phyloP scores from a whole-genome alignment of 2,113 vertebrate genomes.

The Malaclemys terrapin region DNA sequence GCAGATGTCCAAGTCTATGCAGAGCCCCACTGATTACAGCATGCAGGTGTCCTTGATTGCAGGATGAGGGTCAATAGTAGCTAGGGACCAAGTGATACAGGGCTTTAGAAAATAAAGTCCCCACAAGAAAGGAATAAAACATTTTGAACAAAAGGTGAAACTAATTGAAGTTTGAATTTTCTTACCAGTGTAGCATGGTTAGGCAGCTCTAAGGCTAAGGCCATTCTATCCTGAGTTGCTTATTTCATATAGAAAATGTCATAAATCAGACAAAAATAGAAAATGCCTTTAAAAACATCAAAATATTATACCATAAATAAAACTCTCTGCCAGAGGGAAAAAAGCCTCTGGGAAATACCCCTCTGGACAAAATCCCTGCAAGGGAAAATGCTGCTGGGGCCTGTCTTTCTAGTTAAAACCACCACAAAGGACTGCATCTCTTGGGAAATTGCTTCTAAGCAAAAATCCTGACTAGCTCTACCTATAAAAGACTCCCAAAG shows the following conservation, averaged over 20 bases:
- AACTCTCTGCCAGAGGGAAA: not conserved
- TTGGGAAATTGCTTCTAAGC: constrained; percentile 20
- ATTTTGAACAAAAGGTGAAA: not conserved
- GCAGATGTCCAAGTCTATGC: not conserved
- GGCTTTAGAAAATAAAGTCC: not conserved
- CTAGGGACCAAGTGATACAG: not conserved
- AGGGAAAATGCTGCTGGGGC: not conserved
- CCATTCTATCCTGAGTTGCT: constrained; percentile 13
- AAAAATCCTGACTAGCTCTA: not conserved
- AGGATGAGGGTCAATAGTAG: not conserved
- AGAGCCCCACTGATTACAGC: not conserved
- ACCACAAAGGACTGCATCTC: not conserved
- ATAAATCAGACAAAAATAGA: constrained; percentile 6
- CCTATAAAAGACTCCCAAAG: not conserved
- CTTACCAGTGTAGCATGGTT: not conserved
- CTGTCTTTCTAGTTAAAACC: not conserved
- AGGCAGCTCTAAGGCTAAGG: constrained; percentile 6
- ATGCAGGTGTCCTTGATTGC: not conserved
- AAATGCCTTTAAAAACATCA: constrained; percentile 37
- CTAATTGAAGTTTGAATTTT: not conserved
- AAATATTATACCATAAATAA: constrained; percentile 37
- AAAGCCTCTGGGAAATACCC: not conserved
- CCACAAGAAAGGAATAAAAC: not conserved
- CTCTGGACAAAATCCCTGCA: not conserved
- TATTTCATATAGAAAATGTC: not conserved